Base-by-base conservation (phyloP, 2,797 vertebrate species). In the Catostomus latipinnis region DNA sequence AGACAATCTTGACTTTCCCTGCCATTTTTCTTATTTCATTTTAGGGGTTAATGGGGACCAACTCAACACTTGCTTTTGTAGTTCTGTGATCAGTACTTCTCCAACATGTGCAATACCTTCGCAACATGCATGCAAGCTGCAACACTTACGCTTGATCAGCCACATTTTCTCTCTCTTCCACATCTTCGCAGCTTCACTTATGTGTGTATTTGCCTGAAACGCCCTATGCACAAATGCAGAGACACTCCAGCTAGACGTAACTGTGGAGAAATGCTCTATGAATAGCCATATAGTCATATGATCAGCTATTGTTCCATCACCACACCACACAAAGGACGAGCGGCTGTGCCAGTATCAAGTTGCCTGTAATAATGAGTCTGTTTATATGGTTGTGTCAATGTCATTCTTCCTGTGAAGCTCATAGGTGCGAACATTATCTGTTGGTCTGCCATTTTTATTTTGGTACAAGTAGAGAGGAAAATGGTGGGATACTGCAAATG, bases 131-230 rank as follows among this genome's bases (percentile, higher is more conserved):
- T 80, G 5, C 34, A 54, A 6, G 34, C 61, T 48, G 6, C 48
- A 12, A 57, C 43, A 93, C 93, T 92, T 88, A 94, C 93, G 89
- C 79, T 90, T 92, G 78, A 93, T 88, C 85, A 90, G 89, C 89
- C 91, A 93, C 88, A 92, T 88, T 82, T 80, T 88, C 66, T 85
- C 72, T 76, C 71, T 68, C 12, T 75, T 82, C 85, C 82, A 86
- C 85, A 86, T 86, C 66, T 69, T 81, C 18, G 45, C 46, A 14
- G n/a, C 48, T 81, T 18, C 18, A 6, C 74, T 49, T 3, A 53
- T 61, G 43, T n/a, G 49, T 43, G 68, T 43, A 11, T 48, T 1
- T 71, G 34, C 43, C 50, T 12, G 50, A 11, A 18, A 45, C 10
- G 14, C 16, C 52, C 34, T 34, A 4, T 52, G 16, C 16, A 45